A percentile compares a stretch with the other conserved stretches of the same genome.
Conservation (phyloP, 2,888 invertebrate genomes). For the Epinotia brunnichana region DNA sequence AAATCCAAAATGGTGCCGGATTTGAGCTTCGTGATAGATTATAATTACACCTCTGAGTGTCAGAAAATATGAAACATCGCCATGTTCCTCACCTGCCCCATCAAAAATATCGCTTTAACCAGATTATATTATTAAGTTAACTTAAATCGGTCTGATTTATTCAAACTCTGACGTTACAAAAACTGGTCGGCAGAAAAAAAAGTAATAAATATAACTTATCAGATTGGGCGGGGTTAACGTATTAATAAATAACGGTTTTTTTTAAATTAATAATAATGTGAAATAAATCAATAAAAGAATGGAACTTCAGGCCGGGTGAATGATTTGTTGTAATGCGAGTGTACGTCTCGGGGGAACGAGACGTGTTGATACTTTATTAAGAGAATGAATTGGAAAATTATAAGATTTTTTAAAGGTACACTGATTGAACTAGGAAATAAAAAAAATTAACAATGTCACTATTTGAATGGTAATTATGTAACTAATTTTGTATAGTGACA, state of each 20-base stretch:
- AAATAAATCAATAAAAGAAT: conserved; percentile 83
- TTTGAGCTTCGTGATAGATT: too few relatives aligned
- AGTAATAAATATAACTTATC: conserved; percentile 73
- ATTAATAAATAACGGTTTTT: conserved; percentile 73
- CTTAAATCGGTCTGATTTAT: conserved; percentile 50
- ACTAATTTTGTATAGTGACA: too few relatives aligned
- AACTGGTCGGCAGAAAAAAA: conserved; percentile 57
- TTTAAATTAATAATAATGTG: conserved; percentile 81
- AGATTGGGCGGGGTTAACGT: conserved; percentile 75
- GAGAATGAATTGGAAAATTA: background rate
- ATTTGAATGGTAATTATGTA: too few relatives aligned
- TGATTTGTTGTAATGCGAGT: conserved; percentile 82
- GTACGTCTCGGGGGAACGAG: conserved; percentile 58
- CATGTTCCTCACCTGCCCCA: background rate
- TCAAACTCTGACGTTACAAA: conserved; percentile 47
- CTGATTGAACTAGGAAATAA: too few relatives aligned
- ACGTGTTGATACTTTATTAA: conserved; percentile 64
- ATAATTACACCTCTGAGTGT: too few relatives aligned
- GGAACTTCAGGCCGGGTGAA: conserved; percentile 78
- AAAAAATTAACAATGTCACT: too few relatives aligned
- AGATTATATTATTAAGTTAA: conserved; percentile 35
- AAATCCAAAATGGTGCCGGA: too few relatives aligned
- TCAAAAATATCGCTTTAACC: background rate
- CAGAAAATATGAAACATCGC: too few relatives aligned
- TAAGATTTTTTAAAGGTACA: background rate